Evolutionary conservation across 2,113 vertebrate species (phyloP).

Genomic region (Neotoma lepida): DNA sequence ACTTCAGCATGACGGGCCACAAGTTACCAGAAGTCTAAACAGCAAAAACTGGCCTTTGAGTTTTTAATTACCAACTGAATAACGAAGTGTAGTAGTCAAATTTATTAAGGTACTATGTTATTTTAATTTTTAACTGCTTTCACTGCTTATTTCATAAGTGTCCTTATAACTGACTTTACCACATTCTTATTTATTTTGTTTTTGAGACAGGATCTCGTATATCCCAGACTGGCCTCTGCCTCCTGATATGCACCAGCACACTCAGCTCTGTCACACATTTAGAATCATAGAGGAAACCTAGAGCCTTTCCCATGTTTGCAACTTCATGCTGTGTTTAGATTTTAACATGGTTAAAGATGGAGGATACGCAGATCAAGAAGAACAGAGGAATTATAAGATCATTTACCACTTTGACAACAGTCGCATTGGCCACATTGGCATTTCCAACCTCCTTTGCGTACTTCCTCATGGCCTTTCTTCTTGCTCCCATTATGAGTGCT

Average conservation of each 20-base stretch:
- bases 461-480: slow-evolving; percentile 86
- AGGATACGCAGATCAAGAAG: background rate
- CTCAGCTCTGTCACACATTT: background rate
- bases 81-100: background rate
- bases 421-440: slow-evolving; percentile 73
- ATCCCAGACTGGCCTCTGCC: background rate
- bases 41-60: slow-evolving; percentile 20
- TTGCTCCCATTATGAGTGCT: slow-evolving; percentile 84
- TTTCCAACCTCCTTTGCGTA: slow-evolving; percentile 83
- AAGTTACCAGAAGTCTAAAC: background rate
- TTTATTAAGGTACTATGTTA: background rate
- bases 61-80: background rate
- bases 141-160: slow-evolving; percentile 17
- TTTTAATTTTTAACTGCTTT: slow-evolving; percentile 48
- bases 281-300: background rate
- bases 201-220: background rate
- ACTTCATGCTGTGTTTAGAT: background rate
- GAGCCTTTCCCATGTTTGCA: background rate
- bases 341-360: background rate
- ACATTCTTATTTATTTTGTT: background rate
- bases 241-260: background rate
- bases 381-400: background rate
- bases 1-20: background rate
- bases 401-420: slow-evolving; percentile 87
- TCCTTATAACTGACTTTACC: background rate